phyloP scores from a whole-genome alignment of 2,797 vertebrate genomes.

The Hemibagrus guttatus region DNA sequence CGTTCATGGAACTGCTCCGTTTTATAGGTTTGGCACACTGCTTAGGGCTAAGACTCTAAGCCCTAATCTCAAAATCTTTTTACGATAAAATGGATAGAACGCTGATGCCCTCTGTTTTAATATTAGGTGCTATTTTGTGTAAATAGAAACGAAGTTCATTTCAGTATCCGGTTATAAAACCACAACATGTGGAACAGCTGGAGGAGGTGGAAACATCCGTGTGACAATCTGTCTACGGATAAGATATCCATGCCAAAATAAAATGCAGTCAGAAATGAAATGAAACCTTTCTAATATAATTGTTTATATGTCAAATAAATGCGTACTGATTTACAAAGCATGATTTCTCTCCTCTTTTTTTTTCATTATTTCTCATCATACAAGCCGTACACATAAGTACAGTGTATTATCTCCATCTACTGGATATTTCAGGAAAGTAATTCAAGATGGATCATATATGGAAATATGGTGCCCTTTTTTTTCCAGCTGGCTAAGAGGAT shows the following conservation, averaged over 20 bases:
- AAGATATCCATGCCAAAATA: too few species aligned
- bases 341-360: not conserved
- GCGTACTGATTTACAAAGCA: not conserved
- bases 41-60: not conserved
- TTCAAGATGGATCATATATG: not conserved
- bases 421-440: not conserved
- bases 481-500: too few species aligned
- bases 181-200: too few species aligned
- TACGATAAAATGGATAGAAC: not conserved
- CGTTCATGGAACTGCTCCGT: not conserved
- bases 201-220: too few species aligned
- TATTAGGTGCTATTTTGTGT: not conserved
- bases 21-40: not conserved
- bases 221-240: too few species aligned
- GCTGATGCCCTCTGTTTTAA: too few species aligned
- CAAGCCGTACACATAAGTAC: not conserved
- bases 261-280: too few species aligned
- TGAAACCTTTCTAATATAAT: too few species aligned
- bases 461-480: too few species aligned
- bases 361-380: not conserved
- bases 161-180: not conserved
- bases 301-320: not conserved
- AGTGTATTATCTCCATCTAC: conserved; percentile 8
- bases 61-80: not conserved
- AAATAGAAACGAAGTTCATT: not conserved